Evolutionary conservation across 1,140 invertebrate genomes (phyloP).

Genomic region (Drosophila orosa): DNA sequence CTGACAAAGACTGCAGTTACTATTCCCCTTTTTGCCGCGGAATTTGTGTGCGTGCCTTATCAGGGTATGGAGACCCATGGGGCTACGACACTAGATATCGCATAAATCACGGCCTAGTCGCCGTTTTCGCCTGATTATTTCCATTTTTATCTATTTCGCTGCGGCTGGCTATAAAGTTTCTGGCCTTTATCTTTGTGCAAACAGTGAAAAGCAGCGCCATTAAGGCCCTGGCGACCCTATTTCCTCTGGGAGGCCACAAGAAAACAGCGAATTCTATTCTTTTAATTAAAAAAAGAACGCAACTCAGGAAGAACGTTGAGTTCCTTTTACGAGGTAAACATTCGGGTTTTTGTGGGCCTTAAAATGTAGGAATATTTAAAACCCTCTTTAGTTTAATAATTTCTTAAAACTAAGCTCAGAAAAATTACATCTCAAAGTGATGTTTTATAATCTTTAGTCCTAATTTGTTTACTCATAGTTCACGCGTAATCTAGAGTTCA

Average conservation of each 20-base stretch:
- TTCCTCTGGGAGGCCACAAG: slow-evolving; percentile 34
- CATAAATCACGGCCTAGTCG: slow-evolving; percentile 78
- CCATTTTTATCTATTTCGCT: slow-evolving; percentile 74
- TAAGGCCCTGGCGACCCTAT: slow-evolving; percentile 76
- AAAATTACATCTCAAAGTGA: background rate
- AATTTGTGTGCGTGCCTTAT: slow-evolving; percentile 67
- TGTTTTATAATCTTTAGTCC: background rate
- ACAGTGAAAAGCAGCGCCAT: slow-evolving; percentile 61
- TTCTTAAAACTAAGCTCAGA: background rate
- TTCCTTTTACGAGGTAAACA: background rate
- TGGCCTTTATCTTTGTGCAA: slow-evolving; percentile 75
- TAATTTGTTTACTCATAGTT: slow-evolving; percentile 10
- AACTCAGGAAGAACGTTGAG: slow-evolving; percentile 2
- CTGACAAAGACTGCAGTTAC: slow-evolving; percentile 7
- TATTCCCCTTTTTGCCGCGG: slow-evolving; percentile 8
- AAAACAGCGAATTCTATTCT: slow-evolving; percentile 47
- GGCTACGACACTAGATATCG: slow-evolving; percentile 67
- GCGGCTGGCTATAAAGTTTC: slow-evolving; percentile 71
- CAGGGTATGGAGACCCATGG: slow-evolving; percentile 37
- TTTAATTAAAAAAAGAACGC: slow-evolving; percentile 52
- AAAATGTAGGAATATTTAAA: background rate
- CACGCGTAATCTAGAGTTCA: background rate
- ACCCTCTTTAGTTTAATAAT: too few relatives aligned
- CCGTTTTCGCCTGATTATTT: slow-evolving; percentile 68
- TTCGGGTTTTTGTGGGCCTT: background rate